phyloP scores from a whole-genome alignment of 2,113 vertebrate species.

The Triplophysa tibetana region DNA sequence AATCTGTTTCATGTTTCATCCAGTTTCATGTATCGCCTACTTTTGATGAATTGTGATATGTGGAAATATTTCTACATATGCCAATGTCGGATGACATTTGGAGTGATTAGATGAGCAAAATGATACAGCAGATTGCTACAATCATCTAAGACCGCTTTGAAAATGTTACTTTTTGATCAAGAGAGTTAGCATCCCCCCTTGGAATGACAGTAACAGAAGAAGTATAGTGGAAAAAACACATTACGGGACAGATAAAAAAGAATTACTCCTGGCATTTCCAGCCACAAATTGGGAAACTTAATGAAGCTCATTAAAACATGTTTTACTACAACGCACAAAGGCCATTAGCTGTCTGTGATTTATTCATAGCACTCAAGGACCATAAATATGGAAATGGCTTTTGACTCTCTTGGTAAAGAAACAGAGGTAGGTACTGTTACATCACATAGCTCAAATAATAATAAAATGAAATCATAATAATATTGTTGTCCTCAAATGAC shows the following conservation, averaged over 20 bases:
- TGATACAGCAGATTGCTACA: neutral
- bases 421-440: neutral
- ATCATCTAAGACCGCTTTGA: neutral
- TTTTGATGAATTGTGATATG: conserved; percentile 2
- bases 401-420: conserved; percentile 27
- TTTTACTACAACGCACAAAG: conserved; percentile 56
- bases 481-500: neutral
- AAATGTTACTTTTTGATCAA: conserved; percentile 8
- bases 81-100: neutral
- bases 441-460: neutral
- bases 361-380: conserved; percentile 51
- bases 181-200: neutral
- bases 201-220: conserved; percentile 10
- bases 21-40: conserved; percentile 7
- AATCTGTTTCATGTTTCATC: conserved; percentile 23
- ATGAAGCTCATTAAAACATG: conserved; percentile 57
- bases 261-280: conserved; percentile 54
- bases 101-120: neutral
- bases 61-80: conserved; percentile 14
- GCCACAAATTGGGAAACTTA: conserved; percentile 49
- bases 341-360: conserved; percentile 51
- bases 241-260: conserved; percentile 47
- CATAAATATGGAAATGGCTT: conserved; percentile 50
- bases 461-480: no score
- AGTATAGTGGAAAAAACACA: conserved; percentile 5